These are phyloP conservation scores for Zootoca vivipara DNA, from an alignment of 2,113 vertebrate species.

Conservation along the genomic window DNA sequence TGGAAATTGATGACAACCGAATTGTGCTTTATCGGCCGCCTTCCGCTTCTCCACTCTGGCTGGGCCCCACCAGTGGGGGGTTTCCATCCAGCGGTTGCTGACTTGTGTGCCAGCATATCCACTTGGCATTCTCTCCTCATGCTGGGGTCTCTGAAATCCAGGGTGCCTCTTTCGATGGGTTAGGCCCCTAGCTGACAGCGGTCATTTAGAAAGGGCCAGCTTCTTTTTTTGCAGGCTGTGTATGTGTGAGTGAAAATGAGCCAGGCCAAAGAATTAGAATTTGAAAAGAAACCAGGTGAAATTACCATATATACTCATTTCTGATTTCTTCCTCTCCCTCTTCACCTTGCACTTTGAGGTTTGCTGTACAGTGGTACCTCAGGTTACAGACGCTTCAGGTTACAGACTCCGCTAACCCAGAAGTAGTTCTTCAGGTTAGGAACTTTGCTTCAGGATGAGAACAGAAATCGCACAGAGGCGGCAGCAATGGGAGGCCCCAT, in stretches of 20 bases:
- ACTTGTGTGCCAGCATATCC: not conserved
- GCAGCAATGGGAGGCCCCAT: too few species aligned
- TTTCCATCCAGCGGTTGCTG: not conserved
- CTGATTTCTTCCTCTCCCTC: not conserved
- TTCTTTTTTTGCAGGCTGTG: not conserved
- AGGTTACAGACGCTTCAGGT: too few species aligned
- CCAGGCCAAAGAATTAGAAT: accelerated
- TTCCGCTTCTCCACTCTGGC: accelerated
- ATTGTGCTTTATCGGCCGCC: not conserved
- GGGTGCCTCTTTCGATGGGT: not conserved
- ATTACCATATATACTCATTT: too few species aligned
- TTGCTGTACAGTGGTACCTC: too few species aligned
- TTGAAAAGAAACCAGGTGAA: not conserved
- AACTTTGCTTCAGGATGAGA: too few species aligned
- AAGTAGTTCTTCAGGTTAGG: too few species aligned
- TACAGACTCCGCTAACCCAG: too few species aligned
- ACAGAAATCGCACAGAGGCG: too few species aligned
- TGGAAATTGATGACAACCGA: accelerated
- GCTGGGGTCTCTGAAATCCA: slow-evolving; percentile 2
- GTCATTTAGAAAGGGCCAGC: too few species aligned
- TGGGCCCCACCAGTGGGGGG: not conserved
- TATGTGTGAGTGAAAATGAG: accelerated
- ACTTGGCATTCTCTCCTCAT: not conserved
- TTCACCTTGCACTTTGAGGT: not conserved
- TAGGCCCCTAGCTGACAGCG: too few species aligned